Evolutionary conservation across 2,888 invertebrate species (phyloP).

Genomic region (Microdon myrmicae): DNA sequence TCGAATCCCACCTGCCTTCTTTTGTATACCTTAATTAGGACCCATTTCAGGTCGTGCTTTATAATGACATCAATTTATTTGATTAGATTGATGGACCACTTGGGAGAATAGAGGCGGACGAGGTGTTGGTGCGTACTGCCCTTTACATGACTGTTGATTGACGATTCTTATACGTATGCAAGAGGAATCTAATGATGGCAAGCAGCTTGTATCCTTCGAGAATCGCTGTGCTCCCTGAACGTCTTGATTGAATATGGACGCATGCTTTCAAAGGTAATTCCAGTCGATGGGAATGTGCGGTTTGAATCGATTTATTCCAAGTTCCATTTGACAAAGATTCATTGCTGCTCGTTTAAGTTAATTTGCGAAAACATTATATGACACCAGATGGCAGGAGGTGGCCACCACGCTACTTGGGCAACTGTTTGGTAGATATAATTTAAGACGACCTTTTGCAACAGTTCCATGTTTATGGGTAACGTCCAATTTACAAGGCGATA

Average conservation of each 20-base stretch:
- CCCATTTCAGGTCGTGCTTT: slow-evolving; percentile 11
- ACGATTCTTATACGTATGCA: slow-evolving; percentile 3
- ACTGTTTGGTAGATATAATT: no score
- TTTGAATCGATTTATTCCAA: slow-evolving; percentile 35
- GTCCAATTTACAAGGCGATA: no score
- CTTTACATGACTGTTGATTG: neutral
- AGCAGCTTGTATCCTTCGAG: slow-evolving; percentile 1
- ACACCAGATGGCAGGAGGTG: slow-evolving; percentile 6
- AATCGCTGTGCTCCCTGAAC: slow-evolving; percentile 24
- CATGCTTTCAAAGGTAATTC: no score
- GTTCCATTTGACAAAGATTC: slow-evolving; percentile 39
- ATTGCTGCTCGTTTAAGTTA: slow-evolving; percentile 21
- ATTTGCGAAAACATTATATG: slow-evolving; percentile 14
- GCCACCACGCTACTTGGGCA: no score
- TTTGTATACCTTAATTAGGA: slow-evolving; percentile 29
- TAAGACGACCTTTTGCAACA: no score
- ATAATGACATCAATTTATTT: slow-evolving; percentile 46
- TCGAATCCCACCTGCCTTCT: slow-evolving; percentile 19
- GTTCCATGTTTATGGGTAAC: no score
- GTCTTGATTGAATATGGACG: slow-evolving; percentile 14
- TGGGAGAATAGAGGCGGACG: no score
- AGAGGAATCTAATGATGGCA: no score
- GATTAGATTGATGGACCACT: slow-evolving; percentile 30
- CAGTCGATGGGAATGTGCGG: neutral
- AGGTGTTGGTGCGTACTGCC: no score